Conservation (phyloP, 2,797 vertebrate genomes). For the Schizopygopsis malacanthus region DNA sequence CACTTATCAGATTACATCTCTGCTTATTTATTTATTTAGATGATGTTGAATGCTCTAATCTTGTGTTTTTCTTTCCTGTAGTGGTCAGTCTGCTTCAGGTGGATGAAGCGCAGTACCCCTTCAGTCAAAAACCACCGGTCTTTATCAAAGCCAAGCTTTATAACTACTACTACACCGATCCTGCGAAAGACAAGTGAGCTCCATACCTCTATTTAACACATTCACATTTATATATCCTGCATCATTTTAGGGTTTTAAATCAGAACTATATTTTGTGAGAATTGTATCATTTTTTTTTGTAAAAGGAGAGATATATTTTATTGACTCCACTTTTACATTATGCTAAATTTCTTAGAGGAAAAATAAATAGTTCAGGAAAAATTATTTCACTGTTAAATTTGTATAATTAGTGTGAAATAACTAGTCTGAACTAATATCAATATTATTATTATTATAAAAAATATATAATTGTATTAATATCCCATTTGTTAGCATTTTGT, state of each 20-base stretch:
- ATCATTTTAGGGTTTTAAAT: not conserved
- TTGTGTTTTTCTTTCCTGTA: slow-evolving; percentile 56
- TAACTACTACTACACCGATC: slow-evolving; percentile 81
- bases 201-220: not conserved
- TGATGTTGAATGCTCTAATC: not conserved
- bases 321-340: not conserved
- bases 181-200: slow-evolving; percentile 62
- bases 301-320: not conserved
- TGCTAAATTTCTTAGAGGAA: not conserved
- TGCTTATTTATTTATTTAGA: not conserved
- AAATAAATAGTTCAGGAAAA: no score
- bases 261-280: not conserved
- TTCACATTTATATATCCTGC: not conserved
- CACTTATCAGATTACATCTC: not conserved
- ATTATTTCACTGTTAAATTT: no score
- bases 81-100: slow-evolving; percentile 81
- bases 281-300: not conserved
- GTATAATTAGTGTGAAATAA: no score
- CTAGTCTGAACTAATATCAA: no score
- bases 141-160: slow-evolving; percentile 84
- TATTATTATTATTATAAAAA: no score
- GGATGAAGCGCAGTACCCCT: slow-evolving; percentile 75
- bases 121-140: slow-evolving; percentile 73
- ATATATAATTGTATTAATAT: no score
- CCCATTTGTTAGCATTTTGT: no score